phyloP scores from a whole-genome alignment of 1,140 invertebrate species.

The Neoseiulus cucumeris region DNA sequence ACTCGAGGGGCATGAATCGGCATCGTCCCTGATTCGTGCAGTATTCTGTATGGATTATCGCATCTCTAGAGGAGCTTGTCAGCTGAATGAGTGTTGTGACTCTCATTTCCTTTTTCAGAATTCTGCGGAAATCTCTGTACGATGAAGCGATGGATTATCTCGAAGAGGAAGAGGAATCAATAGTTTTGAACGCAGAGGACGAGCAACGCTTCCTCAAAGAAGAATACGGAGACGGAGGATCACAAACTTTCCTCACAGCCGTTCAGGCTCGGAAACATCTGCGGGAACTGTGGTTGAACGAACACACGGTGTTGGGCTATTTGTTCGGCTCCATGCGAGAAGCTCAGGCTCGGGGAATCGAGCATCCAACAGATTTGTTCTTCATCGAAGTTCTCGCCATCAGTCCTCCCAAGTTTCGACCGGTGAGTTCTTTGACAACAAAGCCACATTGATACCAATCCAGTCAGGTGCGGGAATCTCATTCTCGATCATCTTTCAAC shows the following conservation, averaged over 20 bases:
- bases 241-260: constrained; percentile 24
- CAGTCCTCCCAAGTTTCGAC: constrained; percentile 61
- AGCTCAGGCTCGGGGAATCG: constrained; percentile 23
- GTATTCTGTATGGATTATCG: background rate
- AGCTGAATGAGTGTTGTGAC: background rate
- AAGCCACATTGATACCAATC: too few species aligned
- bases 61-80: background rate
- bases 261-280: constrained; percentile 41
- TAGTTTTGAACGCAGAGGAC: constrained; percentile 9
- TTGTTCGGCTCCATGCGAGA: constrained; percentile 47
- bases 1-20: background rate
- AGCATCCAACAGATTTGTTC: constrained; percentile 62
- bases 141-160: constrained; percentile 16
- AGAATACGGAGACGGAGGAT: constrained; percentile 14
- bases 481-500: constrained; percentile 14
- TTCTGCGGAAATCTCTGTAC: background rate
- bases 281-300: constrained; percentile 49
- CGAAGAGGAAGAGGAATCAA: constrained; percentile 19
- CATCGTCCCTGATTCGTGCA: too few species aligned
- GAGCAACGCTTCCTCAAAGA: constrained; percentile 9
- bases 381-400: constrained; percentile 69
- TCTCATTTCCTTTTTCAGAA: background rate
- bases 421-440: constrained; percentile 32
- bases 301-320: constrained; percentile 44
- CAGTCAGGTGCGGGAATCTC: background rate